Conservation (phyloP, 2,113 vertebrate species). For the Tragelaphus scriptus region DNA sequence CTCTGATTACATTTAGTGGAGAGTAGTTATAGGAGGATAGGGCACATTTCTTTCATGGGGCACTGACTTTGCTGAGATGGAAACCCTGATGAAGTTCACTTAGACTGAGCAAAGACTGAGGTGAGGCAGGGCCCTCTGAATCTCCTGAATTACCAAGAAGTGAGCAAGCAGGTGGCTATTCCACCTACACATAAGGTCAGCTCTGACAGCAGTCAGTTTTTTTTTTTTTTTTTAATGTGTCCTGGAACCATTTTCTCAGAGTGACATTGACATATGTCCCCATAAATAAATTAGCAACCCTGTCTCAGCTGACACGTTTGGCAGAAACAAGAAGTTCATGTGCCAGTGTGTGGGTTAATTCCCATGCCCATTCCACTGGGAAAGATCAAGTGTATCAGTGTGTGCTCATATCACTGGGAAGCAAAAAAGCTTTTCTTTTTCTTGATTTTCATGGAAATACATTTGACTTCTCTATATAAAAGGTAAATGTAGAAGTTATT, state of each 20-base stretch:
- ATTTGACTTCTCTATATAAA: constrained; percentile 17
- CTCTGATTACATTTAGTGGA: background rate
- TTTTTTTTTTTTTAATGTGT: background rate
- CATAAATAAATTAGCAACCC: constrained; percentile 71
- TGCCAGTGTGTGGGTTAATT: constrained; percentile 64
- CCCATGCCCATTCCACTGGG: constrained; percentile 12
- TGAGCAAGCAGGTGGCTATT: constrained; percentile 19
- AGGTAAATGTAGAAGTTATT: background rate
- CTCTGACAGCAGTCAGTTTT: constrained; percentile 19
- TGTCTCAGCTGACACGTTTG: constrained; percentile 61
- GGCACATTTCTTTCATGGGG: background rate
- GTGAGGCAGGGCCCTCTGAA: background rate
- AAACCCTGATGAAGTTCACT: background rate
- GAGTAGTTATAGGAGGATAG: background rate
- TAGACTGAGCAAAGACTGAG: background rate
- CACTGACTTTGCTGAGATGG: background rate
- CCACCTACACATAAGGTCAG: constrained; percentile 30
- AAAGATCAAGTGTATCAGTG: constrained; percentile 24
- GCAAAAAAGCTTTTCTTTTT: background rate
- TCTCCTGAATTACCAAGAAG: background rate
- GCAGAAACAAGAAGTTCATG: constrained; percentile 66
- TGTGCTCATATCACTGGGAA: background rate
- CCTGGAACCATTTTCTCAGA: constrained; percentile 57
- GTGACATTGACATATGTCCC: constrained; percentile 72
- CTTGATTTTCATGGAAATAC: background rate